Percentiles rank a stretch among this genome's conserved stretches.
Conservation (phyloP, 2,797 vertebrate genomes). For the Acestrorhynchus altus region DNA sequence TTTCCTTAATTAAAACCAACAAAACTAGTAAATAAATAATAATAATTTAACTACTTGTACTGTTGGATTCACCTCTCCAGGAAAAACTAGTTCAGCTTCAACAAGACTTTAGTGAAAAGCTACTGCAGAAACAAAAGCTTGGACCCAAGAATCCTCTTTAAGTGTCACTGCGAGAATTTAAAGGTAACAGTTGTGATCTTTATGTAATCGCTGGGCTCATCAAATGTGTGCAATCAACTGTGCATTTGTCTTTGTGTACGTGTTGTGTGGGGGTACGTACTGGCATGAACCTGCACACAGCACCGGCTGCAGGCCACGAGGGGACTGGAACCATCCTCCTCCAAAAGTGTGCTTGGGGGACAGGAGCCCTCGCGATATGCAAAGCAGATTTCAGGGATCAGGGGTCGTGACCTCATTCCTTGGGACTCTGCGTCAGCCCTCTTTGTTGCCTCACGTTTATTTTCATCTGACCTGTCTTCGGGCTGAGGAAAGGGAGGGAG, state of each 20-base stretch:
- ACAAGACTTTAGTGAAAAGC: too few relatives aligned
- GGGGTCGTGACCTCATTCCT: constrained; percentile 83
- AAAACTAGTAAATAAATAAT: too few relatives aligned
- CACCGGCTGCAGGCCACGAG: constrained; percentile 90
- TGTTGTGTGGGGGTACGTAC: constrained; percentile 77
- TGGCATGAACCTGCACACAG: constrained; percentile 91
- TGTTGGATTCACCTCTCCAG: neutral
- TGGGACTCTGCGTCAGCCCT: neutral
- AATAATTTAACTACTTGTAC: too few relatives aligned
- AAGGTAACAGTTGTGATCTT: neutral
- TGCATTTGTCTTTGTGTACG: constrained; percentile 43
- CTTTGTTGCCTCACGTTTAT: constrained; percentile 45
- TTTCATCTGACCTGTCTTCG: constrained; percentile 72
- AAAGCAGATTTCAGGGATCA: constrained; percentile 97
- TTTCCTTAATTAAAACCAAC: too few relatives aligned
- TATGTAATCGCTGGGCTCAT: too few relatives aligned
- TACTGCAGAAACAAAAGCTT: neutral
- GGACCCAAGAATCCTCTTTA: too few relatives aligned
- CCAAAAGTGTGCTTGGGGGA: constrained; percentile 87
- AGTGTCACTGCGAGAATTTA: neutral
- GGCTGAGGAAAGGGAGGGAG: constrained; percentile 73
- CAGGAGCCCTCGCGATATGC: constrained; percentile 91
- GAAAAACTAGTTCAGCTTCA: neutral
- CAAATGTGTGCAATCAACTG: constrained; percentile 24
- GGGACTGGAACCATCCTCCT: constrained; percentile 92